Percentiles rank a stretch among this genome's conserved stretches.
Conservation (phyloP, 2,113 vertebrate species). For the Tauraco erythrolophus region DNA sequence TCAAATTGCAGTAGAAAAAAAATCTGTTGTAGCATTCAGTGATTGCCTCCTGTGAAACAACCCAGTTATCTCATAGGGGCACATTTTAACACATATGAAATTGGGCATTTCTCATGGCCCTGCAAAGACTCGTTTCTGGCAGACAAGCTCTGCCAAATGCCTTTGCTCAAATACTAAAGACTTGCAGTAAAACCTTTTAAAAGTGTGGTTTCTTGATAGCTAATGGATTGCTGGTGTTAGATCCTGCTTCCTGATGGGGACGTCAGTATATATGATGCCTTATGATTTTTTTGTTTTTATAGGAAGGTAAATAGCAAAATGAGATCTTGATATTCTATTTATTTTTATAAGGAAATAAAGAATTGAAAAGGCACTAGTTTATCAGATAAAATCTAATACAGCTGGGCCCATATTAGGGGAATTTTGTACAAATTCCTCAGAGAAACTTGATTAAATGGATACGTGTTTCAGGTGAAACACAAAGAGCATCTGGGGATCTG, state of each 20-base stretch:
- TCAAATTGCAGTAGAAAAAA: background rate
- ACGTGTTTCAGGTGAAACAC: background rate
- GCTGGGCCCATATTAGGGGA: background rate
- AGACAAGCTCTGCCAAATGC: background rate
- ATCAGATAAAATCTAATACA: background rate
- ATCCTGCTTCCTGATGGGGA: background rate
- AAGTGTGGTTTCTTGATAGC: background rate
- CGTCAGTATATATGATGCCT: rapidly evolving
- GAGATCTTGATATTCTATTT: background rate
- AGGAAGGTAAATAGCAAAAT: background rate
- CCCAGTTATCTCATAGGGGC: background rate
- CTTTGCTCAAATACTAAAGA: rapidly evolving
- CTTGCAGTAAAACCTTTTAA: background rate
- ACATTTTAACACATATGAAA: rapidly evolving
- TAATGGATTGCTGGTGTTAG: no score
- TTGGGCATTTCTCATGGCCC: background rate
- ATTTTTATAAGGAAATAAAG: background rate
- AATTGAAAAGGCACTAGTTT: background rate
- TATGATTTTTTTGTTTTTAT: background rate
- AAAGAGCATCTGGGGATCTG: background rate
- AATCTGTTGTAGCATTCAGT: background rate
- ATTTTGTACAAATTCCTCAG: background rate
- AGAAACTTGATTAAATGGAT: background rate
- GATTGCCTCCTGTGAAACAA: background rate
- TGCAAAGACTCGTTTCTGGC: rapidly evolving